These are phyloP conservation scores for Laticauda colubrina DNA, from an alignment of 2,113 vertebrate genomes.

Conservation along the genomic window DNA sequence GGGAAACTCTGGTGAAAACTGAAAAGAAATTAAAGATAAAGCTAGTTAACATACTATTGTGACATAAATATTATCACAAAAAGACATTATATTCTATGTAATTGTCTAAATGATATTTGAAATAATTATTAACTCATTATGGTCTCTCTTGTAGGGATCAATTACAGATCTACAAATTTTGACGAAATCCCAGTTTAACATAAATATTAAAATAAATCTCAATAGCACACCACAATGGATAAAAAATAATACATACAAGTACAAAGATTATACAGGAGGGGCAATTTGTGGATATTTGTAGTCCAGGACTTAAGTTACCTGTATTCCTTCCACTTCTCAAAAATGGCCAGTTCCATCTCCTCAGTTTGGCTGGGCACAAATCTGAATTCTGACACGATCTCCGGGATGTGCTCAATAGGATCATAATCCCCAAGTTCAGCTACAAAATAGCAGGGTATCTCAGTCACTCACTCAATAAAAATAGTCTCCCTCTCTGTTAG, in stretches of 20 bases:
- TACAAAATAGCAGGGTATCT: constrained; percentile 60
- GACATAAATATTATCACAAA: neutral
- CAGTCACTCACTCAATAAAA: constrained; percentile 1
- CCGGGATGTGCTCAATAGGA: constrained; percentile 83
- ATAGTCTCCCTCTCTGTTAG: neutral
- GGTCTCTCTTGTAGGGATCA: neutral
- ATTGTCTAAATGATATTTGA: neutral
- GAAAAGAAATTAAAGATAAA: neutral
- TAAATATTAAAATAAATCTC: neutral
- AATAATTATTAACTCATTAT: neutral
- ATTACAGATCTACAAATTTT: neutral
- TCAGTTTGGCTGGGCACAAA: constrained; percentile 92
- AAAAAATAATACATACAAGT: neutral
- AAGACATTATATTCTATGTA: neutral
- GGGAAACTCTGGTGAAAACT: neutral
- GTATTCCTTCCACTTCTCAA: constrained; percentile 93
- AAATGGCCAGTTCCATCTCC: constrained; percentile 88
- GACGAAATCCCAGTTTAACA: neutral
- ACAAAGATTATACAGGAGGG: neutral
- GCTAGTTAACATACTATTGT: neutral
- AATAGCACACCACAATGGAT: neutral
- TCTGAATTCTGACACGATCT: constrained; percentile 94
- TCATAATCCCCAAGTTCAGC: constrained; percentile 95
- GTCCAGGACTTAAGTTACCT: constrained; percentile 70
- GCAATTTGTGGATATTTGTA: neutral